Percentiles rank a stretch among this genome's conserved stretches.
phyloP scores from a whole-genome alignment of 1,140 invertebrate genomes.

The Psix sp. region DNA sequence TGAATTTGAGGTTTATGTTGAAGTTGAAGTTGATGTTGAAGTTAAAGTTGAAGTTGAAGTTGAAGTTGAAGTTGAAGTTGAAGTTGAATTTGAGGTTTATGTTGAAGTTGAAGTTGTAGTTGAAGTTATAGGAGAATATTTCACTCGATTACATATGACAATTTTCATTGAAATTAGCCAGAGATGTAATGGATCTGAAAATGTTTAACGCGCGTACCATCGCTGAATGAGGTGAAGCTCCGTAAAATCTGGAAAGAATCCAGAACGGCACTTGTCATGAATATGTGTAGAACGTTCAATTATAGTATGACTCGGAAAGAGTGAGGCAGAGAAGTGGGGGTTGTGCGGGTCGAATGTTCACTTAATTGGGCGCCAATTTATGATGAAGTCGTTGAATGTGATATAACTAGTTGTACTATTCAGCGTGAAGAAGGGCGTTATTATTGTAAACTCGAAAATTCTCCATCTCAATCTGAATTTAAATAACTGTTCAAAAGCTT shows the following conservation, averaged over 20 bases:
- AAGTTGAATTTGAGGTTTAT: too few species aligned
- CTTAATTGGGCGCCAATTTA: constrained; percentile 55
- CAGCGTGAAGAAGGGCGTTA: constrained; percentile 16
- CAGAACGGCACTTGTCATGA: constrained; percentile 46
- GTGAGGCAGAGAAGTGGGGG: constrained; percentile 4
- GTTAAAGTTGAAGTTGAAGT: too few species aligned
- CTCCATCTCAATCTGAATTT: background rate
- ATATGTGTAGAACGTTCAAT: constrained; percentile 54
- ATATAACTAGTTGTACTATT: constrained; percentile 35
- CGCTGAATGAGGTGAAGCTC: constrained; percentile 48
- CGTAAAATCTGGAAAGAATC: constrained; percentile 59
- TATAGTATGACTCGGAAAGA: constrained; percentile 52
- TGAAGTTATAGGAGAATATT: constrained; percentile 19
- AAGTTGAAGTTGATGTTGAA: too few species aligned
- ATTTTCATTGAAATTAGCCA: constrained; percentile 50
- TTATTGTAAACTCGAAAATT: constrained; percentile 8
- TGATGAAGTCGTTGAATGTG: constrained; percentile 48
- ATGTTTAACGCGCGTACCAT: constrained; percentile 27
- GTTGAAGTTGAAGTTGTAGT: too few species aligned
- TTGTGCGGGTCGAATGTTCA: constrained; percentile 39
- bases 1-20: too few species aligned
- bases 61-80: too few species aligned
- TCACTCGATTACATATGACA: constrained; percentile 32
- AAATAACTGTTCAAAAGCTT: too few species aligned
- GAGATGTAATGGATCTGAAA: constrained; percentile 45